These are phyloP conservation scores for Drosophila mulleri DNA, from an alignment of 2,888 invertebrate genomes.

Conservation along the genomic window DNA sequence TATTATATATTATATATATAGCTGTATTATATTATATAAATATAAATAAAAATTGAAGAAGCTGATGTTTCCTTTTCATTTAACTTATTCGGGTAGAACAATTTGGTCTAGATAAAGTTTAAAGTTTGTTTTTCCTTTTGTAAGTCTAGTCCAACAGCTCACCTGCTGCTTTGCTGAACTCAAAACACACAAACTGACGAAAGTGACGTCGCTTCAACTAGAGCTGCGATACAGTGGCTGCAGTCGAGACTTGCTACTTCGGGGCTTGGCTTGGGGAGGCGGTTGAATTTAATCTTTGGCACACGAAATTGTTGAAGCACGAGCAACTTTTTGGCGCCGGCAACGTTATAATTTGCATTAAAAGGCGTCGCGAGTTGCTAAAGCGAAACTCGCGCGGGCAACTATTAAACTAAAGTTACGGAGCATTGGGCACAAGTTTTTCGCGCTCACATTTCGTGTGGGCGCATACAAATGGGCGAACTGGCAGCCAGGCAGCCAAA, in stretches of 20 bases:
- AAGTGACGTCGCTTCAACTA: constrained; percentile 13
- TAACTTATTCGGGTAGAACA: too few relatives aligned
- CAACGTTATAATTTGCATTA: constrained; percentile 79
- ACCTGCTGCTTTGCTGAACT: not conserved
- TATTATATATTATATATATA: too few relatives aligned
- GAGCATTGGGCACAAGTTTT: constrained; percentile 61
- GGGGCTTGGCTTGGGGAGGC: not conserved
- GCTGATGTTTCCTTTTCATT: not conserved
- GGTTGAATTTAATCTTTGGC: constrained; percentile 65
- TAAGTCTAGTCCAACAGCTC: not conserved
- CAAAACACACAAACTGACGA: constrained; percentile 20
- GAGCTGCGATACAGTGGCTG: constrained; percentile 34
- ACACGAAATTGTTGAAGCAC: constrained; percentile 40
- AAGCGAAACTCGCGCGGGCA: constrained; percentile 41
- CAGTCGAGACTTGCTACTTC: too few relatives aligned
- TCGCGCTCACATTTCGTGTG: constrained; percentile 54
- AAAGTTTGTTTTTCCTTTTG: not conserved
- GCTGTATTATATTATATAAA: too few relatives aligned
- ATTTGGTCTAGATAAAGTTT: not conserved
- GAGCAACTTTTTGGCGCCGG: constrained; percentile 63
- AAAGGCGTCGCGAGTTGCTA: constrained; percentile 57
- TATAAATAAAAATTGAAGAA: too few relatives aligned
- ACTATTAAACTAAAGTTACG: constrained; percentile 77
- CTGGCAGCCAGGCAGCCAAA: not conserved
- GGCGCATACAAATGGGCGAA: constrained; percentile 70